These are phyloP conservation scores for Bolinopsis microptera DNA, from an alignment of 37 sponge, comb jelly and placozoan genomes.

Conservation along the genomic window DNA sequence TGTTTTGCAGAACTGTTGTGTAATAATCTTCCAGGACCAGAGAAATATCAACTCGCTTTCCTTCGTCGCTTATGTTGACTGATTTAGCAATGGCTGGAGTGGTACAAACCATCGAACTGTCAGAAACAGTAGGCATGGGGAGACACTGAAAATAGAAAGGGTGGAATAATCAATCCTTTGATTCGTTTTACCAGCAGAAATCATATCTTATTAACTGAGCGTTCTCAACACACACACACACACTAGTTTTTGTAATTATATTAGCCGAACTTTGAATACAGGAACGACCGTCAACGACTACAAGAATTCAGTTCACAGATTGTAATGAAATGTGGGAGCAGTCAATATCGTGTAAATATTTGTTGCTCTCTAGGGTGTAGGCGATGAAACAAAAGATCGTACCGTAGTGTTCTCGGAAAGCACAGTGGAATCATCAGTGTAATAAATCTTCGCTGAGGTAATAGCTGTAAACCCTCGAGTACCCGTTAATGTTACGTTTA, in stretches of 20 bases:
- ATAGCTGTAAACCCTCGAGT: neutral
- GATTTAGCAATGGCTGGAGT: neutral
- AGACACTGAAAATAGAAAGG: neutral
- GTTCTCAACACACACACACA: too few species aligned
- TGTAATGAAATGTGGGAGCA: too few species aligned
- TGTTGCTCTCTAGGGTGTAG: too few species aligned
- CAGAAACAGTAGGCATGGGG: neutral
- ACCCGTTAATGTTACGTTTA: neutral
- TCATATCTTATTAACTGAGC: too few species aligned
- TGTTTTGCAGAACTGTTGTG: neutral
- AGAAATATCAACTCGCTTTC: neutral
- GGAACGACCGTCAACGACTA: too few species aligned
- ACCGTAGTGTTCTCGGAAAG: constrained; percentile 1
- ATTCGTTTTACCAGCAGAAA: too few species aligned
- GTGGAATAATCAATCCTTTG: too few species aligned
- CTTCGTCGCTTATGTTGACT: neutral
- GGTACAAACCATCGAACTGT: neutral
- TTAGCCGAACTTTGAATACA: too few species aligned
- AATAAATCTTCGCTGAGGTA: constrained; percentile 41
- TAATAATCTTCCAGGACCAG: neutral
- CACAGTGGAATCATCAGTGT: neutral
- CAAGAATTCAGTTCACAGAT: too few species aligned
- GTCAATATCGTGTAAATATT: too few species aligned
- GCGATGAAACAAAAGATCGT: too few species aligned
- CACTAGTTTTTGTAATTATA: too few species aligned